phyloP scores from a whole-genome alignment of 1,140 invertebrate species.

The Cyclina sinensis region DNA sequence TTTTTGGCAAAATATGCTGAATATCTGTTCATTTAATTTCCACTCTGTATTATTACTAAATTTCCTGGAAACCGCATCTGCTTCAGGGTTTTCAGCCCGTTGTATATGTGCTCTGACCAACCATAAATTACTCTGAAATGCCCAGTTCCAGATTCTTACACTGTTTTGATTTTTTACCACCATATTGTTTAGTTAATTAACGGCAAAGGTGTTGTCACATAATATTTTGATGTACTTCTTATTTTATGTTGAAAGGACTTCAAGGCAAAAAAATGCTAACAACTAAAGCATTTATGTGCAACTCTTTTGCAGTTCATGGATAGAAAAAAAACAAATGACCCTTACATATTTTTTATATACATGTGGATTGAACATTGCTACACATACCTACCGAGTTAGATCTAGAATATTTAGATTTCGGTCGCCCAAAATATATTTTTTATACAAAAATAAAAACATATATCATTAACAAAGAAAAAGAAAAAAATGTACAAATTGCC shows the following conservation, averaged over 20 bases:
- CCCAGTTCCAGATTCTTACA: conserved; percentile 68
- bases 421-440: no score
- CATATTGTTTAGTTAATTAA: conserved; percentile 63
- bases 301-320: no score
- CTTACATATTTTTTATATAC: no score
- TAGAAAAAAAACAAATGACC: no score
- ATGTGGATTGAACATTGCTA: no score
- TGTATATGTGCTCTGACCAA: conserved; percentile 56
- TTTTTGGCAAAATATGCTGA: neutral
- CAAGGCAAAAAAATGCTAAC: no score
- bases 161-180: conserved; percentile 32
- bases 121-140: conserved; percentile 53
- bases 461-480: no score
- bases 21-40: neutral
- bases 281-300: no score
- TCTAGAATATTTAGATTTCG: no score
- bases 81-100: conserved; percentile 58
- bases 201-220: conserved; percentile 66
- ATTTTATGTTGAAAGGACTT: neutral
- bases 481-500: no score
- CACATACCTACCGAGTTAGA: no score
- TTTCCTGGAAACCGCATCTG: conserved; percentile 64
- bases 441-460: no score
- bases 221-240: conserved; percentile 39
- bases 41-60: conserved; percentile 65